Percentiles rank a stretch among this genome's conserved stretches.
Evolutionary conservation across 1,140 invertebrate genomes (phyloP).

Genomic region (Anastatus disparis): DNA sequence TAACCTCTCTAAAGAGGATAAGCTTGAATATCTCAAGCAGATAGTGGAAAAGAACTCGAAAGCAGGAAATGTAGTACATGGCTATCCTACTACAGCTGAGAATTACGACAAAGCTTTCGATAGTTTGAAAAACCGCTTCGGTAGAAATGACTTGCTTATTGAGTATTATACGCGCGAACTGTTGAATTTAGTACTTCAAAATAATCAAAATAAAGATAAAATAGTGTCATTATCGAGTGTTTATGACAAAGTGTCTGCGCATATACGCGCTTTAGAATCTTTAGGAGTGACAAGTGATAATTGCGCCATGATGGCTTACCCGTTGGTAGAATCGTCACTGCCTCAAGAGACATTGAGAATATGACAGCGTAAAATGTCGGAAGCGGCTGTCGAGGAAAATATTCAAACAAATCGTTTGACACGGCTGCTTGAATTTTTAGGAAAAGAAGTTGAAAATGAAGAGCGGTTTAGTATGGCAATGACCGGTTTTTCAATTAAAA

Average conservation of each 20-base stretch:
- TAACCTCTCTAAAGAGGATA: slow-evolving; percentile 46
- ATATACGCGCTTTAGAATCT: slow-evolving; percentile 50
- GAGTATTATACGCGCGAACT: neutral
- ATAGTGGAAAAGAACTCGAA: slow-evolving; percentile 32
- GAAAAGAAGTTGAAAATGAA: slow-evolving; percentile 48
- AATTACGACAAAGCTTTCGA: slow-evolving; percentile 32
- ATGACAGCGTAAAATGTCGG: slow-evolving; percentile 42
- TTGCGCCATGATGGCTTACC: slow-evolving; percentile 51
- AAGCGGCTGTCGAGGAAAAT: neutral
- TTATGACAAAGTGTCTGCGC: slow-evolving; percentile 51
- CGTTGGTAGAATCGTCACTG: slow-evolving; percentile 55
- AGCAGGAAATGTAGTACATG: slow-evolving; percentile 38
- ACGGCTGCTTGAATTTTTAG: slow-evolving; percentile 48
- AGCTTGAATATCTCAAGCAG: slow-evolving; percentile 50
- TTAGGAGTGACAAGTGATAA: slow-evolving; percentile 50
- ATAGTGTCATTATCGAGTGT: neutral
- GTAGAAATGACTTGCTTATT: slow-evolving; percentile 33
- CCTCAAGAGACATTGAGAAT: slow-evolving; percentile 50
- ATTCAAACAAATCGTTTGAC: slow-evolving; percentile 25
- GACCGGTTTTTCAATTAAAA: slow-evolving; percentile 19
- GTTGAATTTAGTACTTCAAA: neutral
- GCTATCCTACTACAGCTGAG: slow-evolving; percentile 32
- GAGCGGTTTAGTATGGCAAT: slow-evolving; percentile 45
- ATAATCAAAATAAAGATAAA: slow-evolving; percentile 1
- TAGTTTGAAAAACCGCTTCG: slow-evolving; percentile 40